Percentiles rank a stretch among this genome's conserved stretches.
Evolutionary conservation across 2,797 vertebrate genomes (phyloP).

Genomic region (Clarias laeviceps): DNA sequence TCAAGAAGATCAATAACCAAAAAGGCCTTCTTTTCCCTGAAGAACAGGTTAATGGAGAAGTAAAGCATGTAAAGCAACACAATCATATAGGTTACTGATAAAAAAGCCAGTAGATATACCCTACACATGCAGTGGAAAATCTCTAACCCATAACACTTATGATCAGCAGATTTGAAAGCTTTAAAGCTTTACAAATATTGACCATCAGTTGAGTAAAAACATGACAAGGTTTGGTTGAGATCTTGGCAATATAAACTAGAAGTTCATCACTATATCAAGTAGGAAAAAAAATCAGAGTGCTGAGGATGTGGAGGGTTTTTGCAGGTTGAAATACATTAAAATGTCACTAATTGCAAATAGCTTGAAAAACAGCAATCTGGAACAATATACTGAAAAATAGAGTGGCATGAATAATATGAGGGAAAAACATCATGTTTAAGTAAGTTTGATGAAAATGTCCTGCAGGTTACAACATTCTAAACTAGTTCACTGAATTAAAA

Average conservation of each 20-base stretch:
- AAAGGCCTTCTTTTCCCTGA: slow-evolving; percentile 90
- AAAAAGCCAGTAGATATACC: no score
- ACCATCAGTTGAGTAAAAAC: no score
- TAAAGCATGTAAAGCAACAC: background rate
- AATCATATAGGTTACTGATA: no score
- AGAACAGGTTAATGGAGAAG: slow-evolving; percentile 78
- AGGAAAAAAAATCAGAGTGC: no score
- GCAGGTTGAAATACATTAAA: background rate
- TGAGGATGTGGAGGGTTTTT: background rate
- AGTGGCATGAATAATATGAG: background rate
- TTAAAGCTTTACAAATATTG: no score
- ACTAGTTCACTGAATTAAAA: background rate
- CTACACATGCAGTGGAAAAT: no score
- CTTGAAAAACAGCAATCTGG: background rate
- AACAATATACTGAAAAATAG: background rate
- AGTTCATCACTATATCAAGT: no score
- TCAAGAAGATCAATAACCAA: slow-evolving; percentile 97
- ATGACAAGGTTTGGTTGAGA: no score
- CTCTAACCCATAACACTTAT: no score
- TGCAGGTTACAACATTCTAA: background rate
- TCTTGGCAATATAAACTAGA: no score
- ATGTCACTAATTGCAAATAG: background rate
- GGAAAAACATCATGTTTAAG: background rate
- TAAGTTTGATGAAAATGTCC: background rate
- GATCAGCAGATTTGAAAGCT: no score